These are phyloP conservation scores for Xenopus petersii DNA, from an alignment of 2,797 vertebrate genomes.

Conservation along the genomic window DNA sequence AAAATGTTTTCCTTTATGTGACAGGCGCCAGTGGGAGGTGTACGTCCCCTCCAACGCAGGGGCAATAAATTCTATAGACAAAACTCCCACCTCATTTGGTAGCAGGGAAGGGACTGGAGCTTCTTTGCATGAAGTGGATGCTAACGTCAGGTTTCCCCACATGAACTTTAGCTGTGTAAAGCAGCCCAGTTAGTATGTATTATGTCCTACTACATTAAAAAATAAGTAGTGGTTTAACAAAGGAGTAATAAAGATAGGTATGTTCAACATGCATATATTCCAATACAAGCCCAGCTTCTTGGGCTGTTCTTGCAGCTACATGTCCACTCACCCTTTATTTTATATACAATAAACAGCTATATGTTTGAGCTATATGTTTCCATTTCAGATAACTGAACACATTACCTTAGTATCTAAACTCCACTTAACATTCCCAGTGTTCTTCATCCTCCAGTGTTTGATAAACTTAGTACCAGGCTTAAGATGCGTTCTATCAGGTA, in stretches of 20 bases:
- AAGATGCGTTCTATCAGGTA: slow-evolving; percentile 92
- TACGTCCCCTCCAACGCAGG: slow-evolving; percentile 91
- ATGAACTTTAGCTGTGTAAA: slow-evolving; percentile 88
- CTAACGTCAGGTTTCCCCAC: slow-evolving; percentile 95
- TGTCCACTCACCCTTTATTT: too few relatives aligned
- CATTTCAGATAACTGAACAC: too few relatives aligned
- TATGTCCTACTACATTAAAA: too few relatives aligned
- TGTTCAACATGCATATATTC: too few relatives aligned
- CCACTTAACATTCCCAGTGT: slow-evolving; percentile 92
- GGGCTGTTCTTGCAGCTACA: too few relatives aligned
- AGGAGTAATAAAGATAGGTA: too few relatives aligned
- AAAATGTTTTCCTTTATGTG: slow-evolving; percentile 91
- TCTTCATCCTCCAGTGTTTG: slow-evolving; percentile 98
- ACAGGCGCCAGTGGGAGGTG: slow-evolving; percentile 95
- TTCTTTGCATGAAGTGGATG: slow-evolving; percentile 79
- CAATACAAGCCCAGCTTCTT: too few relatives aligned
- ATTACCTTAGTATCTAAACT: slow-evolving; percentile 90
- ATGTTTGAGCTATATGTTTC: too few relatives aligned
- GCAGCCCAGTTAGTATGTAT: too few relatives aligned
- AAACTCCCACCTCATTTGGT: slow-evolving; percentile 86
- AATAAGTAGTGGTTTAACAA: too few relatives aligned
- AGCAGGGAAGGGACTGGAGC: slow-evolving; percentile 85
- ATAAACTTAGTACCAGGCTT: slow-evolving; percentile 92
- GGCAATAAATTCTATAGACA: slow-evolving; percentile 91
- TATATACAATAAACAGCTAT: too few relatives aligned